phyloP scores from a whole-genome alignment of 1,140 invertebrate species.

The Nephila pilipes region DNA sequence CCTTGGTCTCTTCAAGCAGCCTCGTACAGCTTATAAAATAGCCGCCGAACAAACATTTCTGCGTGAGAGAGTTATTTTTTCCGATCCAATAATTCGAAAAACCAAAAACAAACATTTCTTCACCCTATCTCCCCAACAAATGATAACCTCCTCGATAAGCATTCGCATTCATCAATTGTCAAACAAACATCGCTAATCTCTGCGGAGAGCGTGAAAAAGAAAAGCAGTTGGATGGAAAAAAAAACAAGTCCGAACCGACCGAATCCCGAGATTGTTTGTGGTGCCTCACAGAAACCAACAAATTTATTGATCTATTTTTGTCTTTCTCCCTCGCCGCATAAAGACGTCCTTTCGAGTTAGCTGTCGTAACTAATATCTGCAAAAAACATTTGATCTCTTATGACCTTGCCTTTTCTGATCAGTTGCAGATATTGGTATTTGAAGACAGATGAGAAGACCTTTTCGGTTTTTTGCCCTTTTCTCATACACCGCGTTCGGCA shows the following conservation, averaged over 20 bases:
- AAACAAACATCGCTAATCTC: background rate
- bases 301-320: constrained; percentile 8
- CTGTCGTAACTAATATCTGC: background rate
- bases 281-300: background rate
- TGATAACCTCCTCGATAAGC: background rate
- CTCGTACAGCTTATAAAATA: too few species aligned
- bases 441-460: background rate
- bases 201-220: background rate
- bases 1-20: too few species aligned
- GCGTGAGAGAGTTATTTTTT: background rate
- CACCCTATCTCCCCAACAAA: background rate
- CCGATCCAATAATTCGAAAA: background rate
- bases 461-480: constrained; percentile 23
- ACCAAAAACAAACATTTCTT: background rate
- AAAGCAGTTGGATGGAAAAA: background rate
- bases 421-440: constrained; percentile 32
- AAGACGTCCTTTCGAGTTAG: background rate
- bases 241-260: background rate
- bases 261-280: background rate
- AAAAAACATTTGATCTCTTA: background rate
- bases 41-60: background rate
- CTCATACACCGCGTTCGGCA: background rate
- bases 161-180: background rate
- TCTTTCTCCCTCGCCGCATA: background rate
- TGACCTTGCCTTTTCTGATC: constrained; percentile 7